phyloP scores from a whole-genome alignment of 2,888 invertebrate species.

The Galeopsomyia nigrocyanea region DNA sequence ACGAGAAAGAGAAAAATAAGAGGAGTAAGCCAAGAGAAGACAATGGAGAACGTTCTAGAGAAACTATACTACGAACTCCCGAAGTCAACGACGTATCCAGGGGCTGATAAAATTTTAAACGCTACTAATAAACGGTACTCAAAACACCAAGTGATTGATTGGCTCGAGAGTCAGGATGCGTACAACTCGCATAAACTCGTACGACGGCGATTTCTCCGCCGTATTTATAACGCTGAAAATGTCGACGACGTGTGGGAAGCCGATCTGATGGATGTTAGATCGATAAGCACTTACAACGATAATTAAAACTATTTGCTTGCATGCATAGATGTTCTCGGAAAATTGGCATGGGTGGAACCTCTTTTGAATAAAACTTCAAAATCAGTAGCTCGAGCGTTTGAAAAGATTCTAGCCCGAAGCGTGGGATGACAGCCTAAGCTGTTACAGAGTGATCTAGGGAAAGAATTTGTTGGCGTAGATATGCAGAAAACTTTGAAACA shows the following conservation, averaged over 20 bases:
- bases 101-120: neutral
- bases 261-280: no score
- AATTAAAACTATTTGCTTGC: no score
- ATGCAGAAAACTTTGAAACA: constrained; percentile 28
- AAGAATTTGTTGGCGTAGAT: constrained; percentile 50
- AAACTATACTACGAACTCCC: neutral
- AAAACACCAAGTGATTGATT: constrained; percentile 17
- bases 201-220: constrained; percentile 36
- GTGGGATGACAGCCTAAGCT: no score
- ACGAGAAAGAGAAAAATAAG: neutral
- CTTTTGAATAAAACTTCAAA: no score
- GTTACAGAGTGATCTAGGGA: no score
- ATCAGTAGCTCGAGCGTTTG: no score
- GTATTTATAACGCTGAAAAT: constrained; percentile 39
- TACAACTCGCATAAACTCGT: constrained; percentile 42
- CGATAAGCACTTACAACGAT: no score
- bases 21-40: neutral
- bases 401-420: no score
- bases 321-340: no score
- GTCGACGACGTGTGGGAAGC: constrained; percentile 48
- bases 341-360: no score
- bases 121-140: neutral
- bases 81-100: neutral
- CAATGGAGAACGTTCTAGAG: neutral
- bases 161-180: constrained; percentile 45